phyloP scores from a whole-genome alignment of 53 echinoderm and acorn worm species.

The Arbacia lixula region DNA sequence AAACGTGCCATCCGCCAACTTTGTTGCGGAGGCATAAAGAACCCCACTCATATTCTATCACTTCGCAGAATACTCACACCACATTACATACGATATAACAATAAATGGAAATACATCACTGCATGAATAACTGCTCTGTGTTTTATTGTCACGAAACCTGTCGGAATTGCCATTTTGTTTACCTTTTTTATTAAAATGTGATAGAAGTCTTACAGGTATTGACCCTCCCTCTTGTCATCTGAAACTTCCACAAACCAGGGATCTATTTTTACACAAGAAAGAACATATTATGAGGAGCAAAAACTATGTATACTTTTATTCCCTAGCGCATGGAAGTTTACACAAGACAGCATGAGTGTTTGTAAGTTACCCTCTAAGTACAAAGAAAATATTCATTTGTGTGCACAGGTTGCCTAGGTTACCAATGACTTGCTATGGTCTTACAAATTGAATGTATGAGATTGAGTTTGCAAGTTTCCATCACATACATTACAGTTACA shows the following conservation, averaged over 20 bases:
- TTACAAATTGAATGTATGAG: slow-evolving; percentile 32
- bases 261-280: slow-evolving; percentile 32
- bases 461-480: neutral
- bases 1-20: no score
- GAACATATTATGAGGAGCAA: slow-evolving; percentile 46
- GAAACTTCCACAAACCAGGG: slow-evolving; percentile 47
- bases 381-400: slow-evolving; percentile 41
- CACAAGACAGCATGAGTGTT: neutral
- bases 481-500: slow-evolving; percentile 36
- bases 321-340: slow-evolving; percentile 48
- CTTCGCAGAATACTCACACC: no score
- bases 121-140: slow-evolving; percentile 48
- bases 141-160: slow-evolving; percentile 51
- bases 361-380: slow-evolving; percentile 28
- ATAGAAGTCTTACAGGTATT: no score
- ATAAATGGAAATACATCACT: neutral
- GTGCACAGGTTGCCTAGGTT: slow-evolving; percentile 3
- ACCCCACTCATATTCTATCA: no score
- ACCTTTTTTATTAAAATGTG: neutral
- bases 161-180: slow-evolving; percentile 37
- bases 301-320: slow-evolving; percentile 56
- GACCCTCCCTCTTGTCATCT: slow-evolving; percentile 27
- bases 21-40: no score
- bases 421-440: slow-evolving; percentile 1
- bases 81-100: no score